Percentiles rank a stretch among this genome's conserved stretches.
Conservation (phyloP, 2,797 vertebrate species). For the Linurgus olivaceus region DNA sequence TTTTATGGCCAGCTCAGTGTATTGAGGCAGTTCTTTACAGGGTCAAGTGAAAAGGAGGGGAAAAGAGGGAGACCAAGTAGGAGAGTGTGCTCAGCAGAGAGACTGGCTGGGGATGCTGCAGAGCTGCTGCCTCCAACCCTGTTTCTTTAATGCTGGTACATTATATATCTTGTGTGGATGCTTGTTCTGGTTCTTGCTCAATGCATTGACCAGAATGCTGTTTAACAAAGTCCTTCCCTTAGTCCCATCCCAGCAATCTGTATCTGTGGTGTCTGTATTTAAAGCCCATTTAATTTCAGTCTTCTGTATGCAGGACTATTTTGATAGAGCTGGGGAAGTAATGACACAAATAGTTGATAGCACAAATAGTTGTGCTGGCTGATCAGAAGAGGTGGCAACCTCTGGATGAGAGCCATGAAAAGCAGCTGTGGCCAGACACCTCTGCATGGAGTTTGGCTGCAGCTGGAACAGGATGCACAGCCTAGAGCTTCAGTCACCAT, state of each 20-base stretch:
- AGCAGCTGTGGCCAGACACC: conserved; percentile 1
- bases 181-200: neutral
- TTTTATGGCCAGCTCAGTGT: neutral
- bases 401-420: neutral
- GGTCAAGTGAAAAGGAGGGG: neutral
- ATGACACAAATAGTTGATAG: neutral
- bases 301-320: neutral
- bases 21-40: neutral
- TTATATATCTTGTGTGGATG: neutral
- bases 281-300: neutral
- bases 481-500: neutral
- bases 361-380: neutral
- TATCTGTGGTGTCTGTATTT: neutral
- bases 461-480: conserved; percentile 14
- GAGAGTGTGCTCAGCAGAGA: neutral
- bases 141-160: neutral
- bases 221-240: neutral
- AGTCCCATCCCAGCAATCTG: neutral
- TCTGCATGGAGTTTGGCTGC: neutral
- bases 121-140: neutral
- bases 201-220: neutral
- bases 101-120: neutral
- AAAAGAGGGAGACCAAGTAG: neutral
- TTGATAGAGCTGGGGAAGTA: neutral
- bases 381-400: neutral